Evolutionary conservation across 2,113 vertebrate genomes (phyloP), one percentile per base, ranked within the genome.

Genomic region (Xiphorhynchus elegans): DNA sequence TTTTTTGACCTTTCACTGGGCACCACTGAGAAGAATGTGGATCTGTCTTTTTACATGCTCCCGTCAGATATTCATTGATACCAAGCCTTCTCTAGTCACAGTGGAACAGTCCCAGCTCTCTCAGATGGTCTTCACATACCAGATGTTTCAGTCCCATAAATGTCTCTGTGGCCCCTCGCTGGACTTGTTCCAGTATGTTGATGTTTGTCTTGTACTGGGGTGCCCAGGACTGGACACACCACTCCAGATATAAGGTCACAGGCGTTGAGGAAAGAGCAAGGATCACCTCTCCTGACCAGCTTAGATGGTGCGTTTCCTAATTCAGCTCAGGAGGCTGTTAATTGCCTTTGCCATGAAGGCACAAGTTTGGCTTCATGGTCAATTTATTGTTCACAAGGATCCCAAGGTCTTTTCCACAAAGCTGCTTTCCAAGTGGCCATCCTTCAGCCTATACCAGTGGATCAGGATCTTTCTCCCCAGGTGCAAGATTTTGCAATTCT

Each of bases 251-350:
- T 1, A 1, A 44, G 9, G 20, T 25, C 55, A 69, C 6, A 37
- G 31, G 31, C 24, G 31, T 6, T 15, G 60, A 83, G 31, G 26
- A 74, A 10, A 73, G 40, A 14, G 33, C 21, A 77, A 72, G n/a
- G 13, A 52, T 37, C 23, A 44, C 7, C 13, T n/a, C 37, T 15
- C 16, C 12, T 26, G 28, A 59, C 25, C 17, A 17, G 17, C 19
- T 37, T 16, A 12, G 21, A 12, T n/a, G 39, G 62, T 0, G 0
- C 12, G n/a, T 4, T 29, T 56, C 16, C 49, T 33, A 31, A 63
- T 20, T 31, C n/a, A 59, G 19, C n/a, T 42, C 11, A 11, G 49
- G 28, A 25, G 44, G 23, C 13, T 55, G 33, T 19, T 37, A 28
- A 4, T 12, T 5, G 2, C 4, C 31, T 79, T 66, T 87, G 24